Evolutionary conservation across 2,888 invertebrate genomes (phyloP).

Genomic region (Quadriops clusia): DNA sequence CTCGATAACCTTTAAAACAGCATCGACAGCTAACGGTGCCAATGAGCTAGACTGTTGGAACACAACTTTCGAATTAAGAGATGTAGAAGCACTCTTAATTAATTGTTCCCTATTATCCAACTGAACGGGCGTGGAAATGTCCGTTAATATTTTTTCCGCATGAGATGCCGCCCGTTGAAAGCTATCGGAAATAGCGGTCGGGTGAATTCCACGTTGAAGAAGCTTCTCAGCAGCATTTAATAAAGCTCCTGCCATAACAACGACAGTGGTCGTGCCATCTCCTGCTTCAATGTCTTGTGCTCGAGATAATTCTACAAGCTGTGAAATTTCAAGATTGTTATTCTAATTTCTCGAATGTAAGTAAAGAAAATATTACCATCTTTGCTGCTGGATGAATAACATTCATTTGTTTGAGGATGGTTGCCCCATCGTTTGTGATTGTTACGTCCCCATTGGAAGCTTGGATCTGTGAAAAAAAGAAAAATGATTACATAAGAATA

Average conservation of each 20-base stretch:
- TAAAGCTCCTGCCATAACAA: constrained; percentile 91
- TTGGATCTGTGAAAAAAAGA: constrained; percentile 64
- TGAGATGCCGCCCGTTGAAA: constrained; percentile 79
- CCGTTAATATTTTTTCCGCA: constrained; percentile 64
- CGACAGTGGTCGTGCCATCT: constrained; percentile 98
- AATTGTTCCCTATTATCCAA: constrained; percentile 77
- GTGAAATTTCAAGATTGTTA: not conserved
- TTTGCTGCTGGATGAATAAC: constrained; percentile 97
- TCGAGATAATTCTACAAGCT: constrained; percentile 94
- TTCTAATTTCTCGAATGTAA: constrained; percentile 5
- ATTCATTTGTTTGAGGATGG: constrained; percentile 97
- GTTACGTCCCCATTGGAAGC: constrained; percentile 94
- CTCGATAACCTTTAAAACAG: constrained; percentile 77
- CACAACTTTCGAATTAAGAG: constrained; percentile 97
- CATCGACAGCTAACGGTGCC: constrained; percentile 95
- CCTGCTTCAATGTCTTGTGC: constrained; percentile 99
- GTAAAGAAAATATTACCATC: constrained; percentile 57
- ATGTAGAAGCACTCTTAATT: constrained; percentile 91
- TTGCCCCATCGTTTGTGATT: constrained; percentile 99
- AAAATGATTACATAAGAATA: constrained; percentile 5
- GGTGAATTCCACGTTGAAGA: constrained; percentile 89
- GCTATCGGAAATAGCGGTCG: constrained; percentile 92
- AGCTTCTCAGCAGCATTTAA: constrained; percentile 90
- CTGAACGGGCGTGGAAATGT: constrained; percentile 79
- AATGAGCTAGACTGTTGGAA: constrained; percentile 92